These are phyloP conservation scores for Cistogaster globosa DNA, from an alignment of 2,888 invertebrate species.

Conservation along the genomic window DNA sequence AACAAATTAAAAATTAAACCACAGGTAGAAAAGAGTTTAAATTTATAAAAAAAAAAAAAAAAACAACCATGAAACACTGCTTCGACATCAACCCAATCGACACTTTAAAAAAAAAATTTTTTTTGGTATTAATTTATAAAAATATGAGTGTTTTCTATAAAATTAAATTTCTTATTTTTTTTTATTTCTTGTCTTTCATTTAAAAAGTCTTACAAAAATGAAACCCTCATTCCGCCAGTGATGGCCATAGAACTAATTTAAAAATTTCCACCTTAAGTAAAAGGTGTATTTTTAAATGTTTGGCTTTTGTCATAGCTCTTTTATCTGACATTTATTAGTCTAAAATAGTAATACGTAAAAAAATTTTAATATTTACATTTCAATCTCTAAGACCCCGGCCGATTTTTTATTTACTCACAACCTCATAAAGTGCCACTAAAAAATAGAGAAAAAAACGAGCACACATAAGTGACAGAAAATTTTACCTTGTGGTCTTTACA, in stretches of 20 bases:
- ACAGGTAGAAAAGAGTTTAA: conserved; percentile 70
- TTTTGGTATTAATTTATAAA: conserved; percentile 7
- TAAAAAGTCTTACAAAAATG: background rate
- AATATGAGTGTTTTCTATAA: background rate
- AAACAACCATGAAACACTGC: conserved; percentile 17
- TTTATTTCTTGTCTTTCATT: background rate
- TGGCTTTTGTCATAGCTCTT: background rate
- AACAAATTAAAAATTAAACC: conserved; percentile 22
- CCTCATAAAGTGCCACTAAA: too few relatives aligned
- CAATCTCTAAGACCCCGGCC: too few relatives aligned
- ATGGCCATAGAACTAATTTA: background rate
- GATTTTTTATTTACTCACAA: too few relatives aligned
- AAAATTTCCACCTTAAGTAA: conserved; percentile 26
- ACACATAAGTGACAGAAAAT: too few relatives aligned
- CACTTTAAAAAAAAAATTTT: too few relatives aligned
- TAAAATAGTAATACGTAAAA: too few relatives aligned
- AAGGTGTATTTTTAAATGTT: background rate
- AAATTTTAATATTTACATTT: too few relatives aligned
- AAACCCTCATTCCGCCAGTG: background rate
- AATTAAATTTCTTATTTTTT: background rate
- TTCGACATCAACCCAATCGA: background rate
- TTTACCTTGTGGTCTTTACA: too few relatives aligned
- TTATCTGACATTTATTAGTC: too few relatives aligned
- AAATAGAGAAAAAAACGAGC: too few relatives aligned
- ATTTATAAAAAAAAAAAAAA: background rate